These are phyloP conservation scores for Hirtodrosophila cameraria DNA, from an alignment of 2,888 invertebrate genomes.

Conservation along the genomic window DNA sequence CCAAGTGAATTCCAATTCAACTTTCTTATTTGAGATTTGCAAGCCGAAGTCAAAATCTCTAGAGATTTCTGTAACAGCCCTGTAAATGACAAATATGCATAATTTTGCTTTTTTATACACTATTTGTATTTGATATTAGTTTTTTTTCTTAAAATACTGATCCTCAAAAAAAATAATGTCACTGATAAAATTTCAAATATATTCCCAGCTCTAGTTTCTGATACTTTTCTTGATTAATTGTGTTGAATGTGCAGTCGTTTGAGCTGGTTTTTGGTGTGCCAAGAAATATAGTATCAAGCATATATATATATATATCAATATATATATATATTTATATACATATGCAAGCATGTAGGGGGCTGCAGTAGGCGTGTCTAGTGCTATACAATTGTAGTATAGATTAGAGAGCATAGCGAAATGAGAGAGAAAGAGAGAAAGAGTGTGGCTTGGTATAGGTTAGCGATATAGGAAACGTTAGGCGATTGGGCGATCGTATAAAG, in stretches of 20 bases:
- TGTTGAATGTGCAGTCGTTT: background rate
- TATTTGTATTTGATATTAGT: too few relatives aligned
- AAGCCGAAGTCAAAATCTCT: too few relatives aligned
- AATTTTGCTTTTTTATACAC: too few relatives aligned
- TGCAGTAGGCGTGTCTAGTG: conserved; percentile 45
- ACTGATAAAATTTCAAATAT: too few relatives aligned
- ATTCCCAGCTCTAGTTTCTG: too few relatives aligned
- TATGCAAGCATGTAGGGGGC: conserved; percentile 31
- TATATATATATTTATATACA: conserved; percentile 14
- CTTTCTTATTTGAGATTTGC: too few relatives aligned
- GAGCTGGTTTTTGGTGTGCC: conserved; percentile 25
- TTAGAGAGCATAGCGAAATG: conserved; percentile 33
- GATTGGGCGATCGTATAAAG: background rate
- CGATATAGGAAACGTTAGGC: conserved; percentile 20
- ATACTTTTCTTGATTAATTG: background rate
- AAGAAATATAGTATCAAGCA: conserved; percentile 30
- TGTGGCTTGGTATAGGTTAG: conserved; percentile 44
- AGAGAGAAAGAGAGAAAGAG: too few relatives aligned
- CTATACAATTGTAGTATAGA: conserved; percentile 34
- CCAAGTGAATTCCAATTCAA: too few relatives aligned
- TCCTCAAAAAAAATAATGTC: too few relatives aligned
- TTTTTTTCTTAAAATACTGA: too few relatives aligned
- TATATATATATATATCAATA: conserved; percentile 22
- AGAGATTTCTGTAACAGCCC: too few relatives aligned
- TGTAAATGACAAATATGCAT: too few relatives aligned